Evolutionary conservation across 2,888 invertebrate species (phyloP), one percentile per base, ranked within the genome.

Genomic region (Tenthredo amoena): DNA sequence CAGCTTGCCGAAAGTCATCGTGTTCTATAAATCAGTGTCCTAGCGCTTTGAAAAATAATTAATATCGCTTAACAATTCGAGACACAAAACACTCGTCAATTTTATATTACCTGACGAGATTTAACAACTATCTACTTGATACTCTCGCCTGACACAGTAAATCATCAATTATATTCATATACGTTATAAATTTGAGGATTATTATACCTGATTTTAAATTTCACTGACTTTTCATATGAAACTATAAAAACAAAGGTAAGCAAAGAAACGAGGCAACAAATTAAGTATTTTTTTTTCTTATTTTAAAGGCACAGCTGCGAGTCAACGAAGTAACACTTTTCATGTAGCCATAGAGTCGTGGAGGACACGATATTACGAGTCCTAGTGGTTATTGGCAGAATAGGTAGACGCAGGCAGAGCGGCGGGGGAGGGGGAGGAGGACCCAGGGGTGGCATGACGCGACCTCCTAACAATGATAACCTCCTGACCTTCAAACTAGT

Each of bases 401-500:
- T 91, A 92, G 92, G 92, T 90, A 91, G 91, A 91, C 91, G 89
- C 87, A 91, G 90, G 91, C 89, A 90, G 87, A 91, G 88, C 87
- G 89, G 90, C 81, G 88, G 89, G 85, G 88, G 91, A 84, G 86
- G 88, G 88, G 89, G 88, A 86, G 89, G 91, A 86, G 89, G 90
- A 88, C 87, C 88, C 86, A 92, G 92, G 90, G 91, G 93, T 91
- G 93, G 93, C 88, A 95, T 95, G 95, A 95, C 96, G 86, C 96
- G 96, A 89, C 96, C 96, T 88, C 96, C 96, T 77, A 96, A 96
- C 91, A 93, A 93, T 91, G 96, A 96, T 90, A 96, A 96, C 92
- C 94, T 96, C 90, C 96, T 96, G 87, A 96, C 96, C 87, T 98
- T 98, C 92, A 98, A 98, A 93, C 93, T 98, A 91, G 98, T 98